Evolutionary conservation across 2,888 invertebrate species (phyloP), one percentile per base, ranked within the genome.

Genomic region (Aleiodes alternator): DNA sequence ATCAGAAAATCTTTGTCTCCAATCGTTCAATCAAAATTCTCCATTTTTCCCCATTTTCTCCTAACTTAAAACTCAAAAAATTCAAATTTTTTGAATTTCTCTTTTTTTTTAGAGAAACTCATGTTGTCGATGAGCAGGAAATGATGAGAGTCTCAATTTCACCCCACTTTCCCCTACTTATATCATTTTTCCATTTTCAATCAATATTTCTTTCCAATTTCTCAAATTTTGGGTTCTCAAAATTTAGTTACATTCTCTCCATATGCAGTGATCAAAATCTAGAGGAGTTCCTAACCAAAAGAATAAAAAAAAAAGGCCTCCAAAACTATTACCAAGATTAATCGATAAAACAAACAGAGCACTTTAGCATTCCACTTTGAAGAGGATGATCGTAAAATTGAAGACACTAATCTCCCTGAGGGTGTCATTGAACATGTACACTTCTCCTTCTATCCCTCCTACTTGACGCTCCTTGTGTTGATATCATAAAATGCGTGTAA

Each of bases 391-490:
- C 87, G 82, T 87, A 85, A 86, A 87, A 84, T 80, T 77, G 81
- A 79, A 74, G 56, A 79, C 79, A 81, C 79, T 89, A 84, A 89
- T 89, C 89, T 88, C 72, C 61, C 69, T 75, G 74, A 78, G 80
- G 78, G 83, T 82, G 84, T 83, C 79, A 80, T 86, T 86, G 78
- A 86, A 85, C 89, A 89, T 88, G 89, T 83, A 84, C 85, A 34
- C 31, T 12, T 6, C 11, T 50, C 84, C 85, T 23, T 9, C 38
- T 64, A 64, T 68, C 68, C 68, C 68, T 51, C 29, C 31, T 51
- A 68, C 68, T 68, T 68, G 68, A 68, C 68, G 51, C 68, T 43
- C 43, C 53, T 50, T 68, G 51, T 51, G 51, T 48, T 68, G 51
- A 51, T 68, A 68, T 68, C 68, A n/a, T 68, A 68, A 51, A 68